Conservation (phyloP, 2,888 invertebrate genomes). For the Rotaria socialis region DNA sequence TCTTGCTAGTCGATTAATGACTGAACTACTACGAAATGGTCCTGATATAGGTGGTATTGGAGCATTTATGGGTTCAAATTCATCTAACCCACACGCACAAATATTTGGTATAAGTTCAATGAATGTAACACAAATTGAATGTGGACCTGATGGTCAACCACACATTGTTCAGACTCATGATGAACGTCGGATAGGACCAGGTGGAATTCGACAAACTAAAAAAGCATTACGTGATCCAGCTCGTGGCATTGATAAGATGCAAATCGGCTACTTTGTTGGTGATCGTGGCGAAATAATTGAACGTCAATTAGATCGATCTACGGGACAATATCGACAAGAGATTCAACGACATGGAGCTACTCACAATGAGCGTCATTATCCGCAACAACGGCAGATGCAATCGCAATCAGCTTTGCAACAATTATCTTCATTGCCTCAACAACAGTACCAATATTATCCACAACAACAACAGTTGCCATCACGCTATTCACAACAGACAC, state of each 20-base stretch:
- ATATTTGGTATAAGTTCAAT: constrained; percentile 25
- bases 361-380: neutral
- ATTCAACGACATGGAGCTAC: neutral
- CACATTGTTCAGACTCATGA: constrained; percentile 5
- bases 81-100: neutral
- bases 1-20: neutral
- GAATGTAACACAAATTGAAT: constrained; percentile 3
- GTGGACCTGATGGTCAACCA: constrained; percentile 30
- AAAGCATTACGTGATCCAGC: neutral
- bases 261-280: constrained; percentile 3
- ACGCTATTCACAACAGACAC: neutral
- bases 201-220: constrained; percentile 21
- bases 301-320: neutral
- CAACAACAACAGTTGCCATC: neutral
- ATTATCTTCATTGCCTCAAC: neutral
- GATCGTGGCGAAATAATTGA: constrained; percentile 10
- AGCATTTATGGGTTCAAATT: neutral
- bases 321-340: constrained; percentile 22
- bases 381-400: neutral
- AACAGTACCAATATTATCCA: constrained; percentile 1
- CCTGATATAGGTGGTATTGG: neutral
- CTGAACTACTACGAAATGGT: neutral
- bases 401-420: neutral
- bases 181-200: constrained; percentile 25
- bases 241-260: constrained; percentile 8